Base-by-base conservation (phyloP, 2,888 invertebrate genomes). In the Sarcophaga variegata region DNA sequence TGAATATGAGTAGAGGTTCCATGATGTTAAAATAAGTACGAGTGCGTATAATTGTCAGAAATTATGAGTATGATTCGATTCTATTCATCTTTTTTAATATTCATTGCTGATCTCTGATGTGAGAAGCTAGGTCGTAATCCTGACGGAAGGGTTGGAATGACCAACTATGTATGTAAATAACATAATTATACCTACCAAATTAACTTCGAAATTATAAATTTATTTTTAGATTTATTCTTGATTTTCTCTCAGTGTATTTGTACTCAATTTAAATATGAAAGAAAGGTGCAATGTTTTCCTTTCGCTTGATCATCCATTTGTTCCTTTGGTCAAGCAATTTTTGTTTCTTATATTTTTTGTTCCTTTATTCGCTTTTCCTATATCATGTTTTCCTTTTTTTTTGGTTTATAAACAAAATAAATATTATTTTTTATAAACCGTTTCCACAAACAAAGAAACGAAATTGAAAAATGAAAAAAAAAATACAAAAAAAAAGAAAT, bases 251-350 rank as follows among this genome's bases (percentile, higher is more conserved):
- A 20, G 77, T 78, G 81, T 27, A 78, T 6, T 0, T 78, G 81
- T 27, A 78, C 4, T 0, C 3, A 17, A 71, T n/a, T 77, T 83
- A 45, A 71, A 75, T 75, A 54, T 47, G 62, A 67, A 83, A 71
- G 71, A 79, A 84, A 83, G 72, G 66, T 83, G 63, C 64, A n/a
- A 60, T 81, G 71, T 72, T 63, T 84, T 70, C 20, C 70, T 70
- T 72, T 63, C 67, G 37, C 49, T 84, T 81, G 81, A 84, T 82
- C 87, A 76, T 84, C 45, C 78, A 71, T 82, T 71, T 75, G 78
- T 82, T 85, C 74, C 67, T 82, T 85, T 88, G 83, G 85, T 85
- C 83, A 76, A 49, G 27, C 45, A 72, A 64, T 76, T 86, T 70
- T 80, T 72, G 3, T 14, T 80, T 22, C 69, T 70, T 54, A 6